phyloP scores from a whole-genome alignment of 2,113 vertebrate species.

The Myotis lucifugus region DNA sequence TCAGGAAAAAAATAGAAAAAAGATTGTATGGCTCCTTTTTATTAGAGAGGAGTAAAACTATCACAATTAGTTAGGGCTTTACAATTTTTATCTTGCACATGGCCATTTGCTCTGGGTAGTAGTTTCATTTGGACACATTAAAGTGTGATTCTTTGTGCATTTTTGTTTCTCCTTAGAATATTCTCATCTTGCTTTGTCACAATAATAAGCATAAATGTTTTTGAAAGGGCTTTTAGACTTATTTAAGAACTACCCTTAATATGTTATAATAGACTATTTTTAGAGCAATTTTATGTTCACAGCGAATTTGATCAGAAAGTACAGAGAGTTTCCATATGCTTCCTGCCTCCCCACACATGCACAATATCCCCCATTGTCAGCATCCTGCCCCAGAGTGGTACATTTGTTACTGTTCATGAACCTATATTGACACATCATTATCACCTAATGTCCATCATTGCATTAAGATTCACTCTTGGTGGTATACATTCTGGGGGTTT shows the following conservation, averaged over 20 bases:
- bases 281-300: conserved; percentile 40
- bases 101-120: conserved; percentile 14
- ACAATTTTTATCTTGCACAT: conserved; percentile 21
- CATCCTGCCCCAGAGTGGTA: background rate
- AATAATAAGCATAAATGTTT: conserved; percentile 32
- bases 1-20: background rate
- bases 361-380: background rate
- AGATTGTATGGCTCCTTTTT: background rate
- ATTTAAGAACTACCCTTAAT: background rate
- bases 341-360: background rate
- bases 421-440: background rate
- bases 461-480: background rate
- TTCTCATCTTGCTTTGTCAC: conserved; percentile 9
- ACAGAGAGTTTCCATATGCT: background rate
- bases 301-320: conserved; percentile 12
- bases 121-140: conserved; percentile 25
- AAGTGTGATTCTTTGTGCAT: conserved; percentile 21
- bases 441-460: background rate
- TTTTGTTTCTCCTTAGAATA: conserved; percentile 47
- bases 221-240: background rate
- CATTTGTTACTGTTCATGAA: background rate
- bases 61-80: conserved; percentile 46
- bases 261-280: conserved; percentile 34
- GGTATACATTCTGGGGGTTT: too few species aligned
- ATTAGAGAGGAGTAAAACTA: conserved; percentile 32